Percentiles rank a stretch among this genome's conserved stretches.
These are phyloP conservation scores for Villa cingulata DNA, from an alignment of 2,888 invertebrate genomes.

Conservation along the genomic window DNA sequence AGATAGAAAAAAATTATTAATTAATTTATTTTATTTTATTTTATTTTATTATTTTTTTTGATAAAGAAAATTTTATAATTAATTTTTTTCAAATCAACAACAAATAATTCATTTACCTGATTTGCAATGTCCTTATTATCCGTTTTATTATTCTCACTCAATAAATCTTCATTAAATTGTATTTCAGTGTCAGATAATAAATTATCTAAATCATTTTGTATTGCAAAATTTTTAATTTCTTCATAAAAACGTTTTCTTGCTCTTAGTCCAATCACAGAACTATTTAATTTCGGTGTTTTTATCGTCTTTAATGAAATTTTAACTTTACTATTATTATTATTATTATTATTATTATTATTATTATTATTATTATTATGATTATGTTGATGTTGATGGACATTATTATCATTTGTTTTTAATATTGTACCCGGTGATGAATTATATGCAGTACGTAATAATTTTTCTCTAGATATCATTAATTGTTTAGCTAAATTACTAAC, in stretches of 20 bases:
- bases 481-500: conserved; percentile 42
- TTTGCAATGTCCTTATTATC: neutral
- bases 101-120: conserved; percentile 4
- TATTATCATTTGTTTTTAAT: conserved; percentile 22
- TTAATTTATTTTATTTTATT: no score
- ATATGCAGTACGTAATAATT: conserved; percentile 50
- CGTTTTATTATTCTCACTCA: no score
- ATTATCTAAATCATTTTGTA: conserved; percentile 52
- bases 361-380: no score
- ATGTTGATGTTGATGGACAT: no score
- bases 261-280: conserved; percentile 40
- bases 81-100: no score
- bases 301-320: conserved; percentile 20
- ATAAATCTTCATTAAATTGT: conserved; percentile 14
- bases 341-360: no score
- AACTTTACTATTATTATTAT: conserved; percentile 6
- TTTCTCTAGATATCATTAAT: conserved; percentile 60
- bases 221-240: conserved; percentile 53
- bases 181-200: conserved; percentile 55
- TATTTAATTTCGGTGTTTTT: conserved; percentile 33
- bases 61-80: no score
- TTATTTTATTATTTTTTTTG: no score
- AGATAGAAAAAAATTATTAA: no score
- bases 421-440: conserved; percentile 48
- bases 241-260: conserved; percentile 41